A percentile compares a stretch with the other conserved stretches of the same genome.
phyloP scores from a whole-genome alignment of 1,140 invertebrate genomes.

The Archegozetes longisetosus region DNA sequence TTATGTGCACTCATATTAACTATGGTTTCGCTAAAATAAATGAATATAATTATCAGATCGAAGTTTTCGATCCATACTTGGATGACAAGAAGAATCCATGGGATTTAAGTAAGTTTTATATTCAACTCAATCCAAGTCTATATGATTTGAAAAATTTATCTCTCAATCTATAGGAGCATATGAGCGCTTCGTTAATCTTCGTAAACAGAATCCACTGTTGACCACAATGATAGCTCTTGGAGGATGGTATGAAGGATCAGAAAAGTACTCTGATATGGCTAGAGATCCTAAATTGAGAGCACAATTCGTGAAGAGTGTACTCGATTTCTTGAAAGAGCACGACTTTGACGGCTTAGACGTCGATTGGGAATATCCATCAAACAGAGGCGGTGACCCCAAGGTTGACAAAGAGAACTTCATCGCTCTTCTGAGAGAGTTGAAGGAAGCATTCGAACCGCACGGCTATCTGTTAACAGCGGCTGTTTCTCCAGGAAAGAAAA shows the following conservation, averaged over 20 bases:
- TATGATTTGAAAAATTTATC: neutral
- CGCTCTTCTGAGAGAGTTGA: conserved; percentile 8
- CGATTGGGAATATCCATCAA: conserved; percentile 43
- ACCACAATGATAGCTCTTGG: conserved; percentile 63
- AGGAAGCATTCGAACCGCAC: conserved; percentile 31
- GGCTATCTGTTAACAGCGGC: conserved; percentile 36
- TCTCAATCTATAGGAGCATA: neutral
- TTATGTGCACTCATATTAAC: conserved; percentile 67
- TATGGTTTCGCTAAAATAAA: conserved; percentile 62
- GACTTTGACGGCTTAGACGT: conserved; percentile 90
- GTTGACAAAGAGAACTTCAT: conserved; percentile 14
- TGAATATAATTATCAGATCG: conserved; percentile 41
- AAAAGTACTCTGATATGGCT: conserved; percentile 62
- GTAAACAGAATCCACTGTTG: conserved; percentile 47
- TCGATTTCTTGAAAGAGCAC: conserved; percentile 74
- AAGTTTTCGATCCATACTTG: conserved; percentile 48
- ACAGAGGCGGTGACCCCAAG: conserved; percentile 33
- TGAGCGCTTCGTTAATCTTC: conserved; percentile 43
- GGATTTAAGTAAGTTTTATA: neutral
- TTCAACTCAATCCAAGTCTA: neutral
- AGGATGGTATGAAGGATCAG: conserved; percentile 59
- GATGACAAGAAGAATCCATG: neutral
- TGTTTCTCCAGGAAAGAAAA: conserved; percentile 35
- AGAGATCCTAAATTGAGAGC: conserved; percentile 51
- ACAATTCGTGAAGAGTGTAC: conserved; percentile 58